These are phyloP conservation scores for Apamea sordens DNA, from an alignment of 2,888 invertebrate genomes.

Conservation along the genomic window DNA sequence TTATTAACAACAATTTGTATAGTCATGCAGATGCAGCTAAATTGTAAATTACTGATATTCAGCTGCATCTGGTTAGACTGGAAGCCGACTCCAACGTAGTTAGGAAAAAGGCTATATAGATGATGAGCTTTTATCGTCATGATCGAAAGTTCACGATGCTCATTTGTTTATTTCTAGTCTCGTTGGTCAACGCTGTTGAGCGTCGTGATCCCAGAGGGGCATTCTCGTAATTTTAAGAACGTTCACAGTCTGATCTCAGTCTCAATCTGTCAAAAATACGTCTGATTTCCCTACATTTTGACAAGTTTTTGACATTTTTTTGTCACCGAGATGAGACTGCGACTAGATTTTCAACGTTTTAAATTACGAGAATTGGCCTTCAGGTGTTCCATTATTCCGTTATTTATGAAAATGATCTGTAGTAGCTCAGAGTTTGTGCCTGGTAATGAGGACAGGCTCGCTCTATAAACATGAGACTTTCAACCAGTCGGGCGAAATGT, in stretches of 20 bases:
- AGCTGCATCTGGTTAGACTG: background rate
- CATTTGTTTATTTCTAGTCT: background rate
- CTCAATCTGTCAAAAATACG: no score
- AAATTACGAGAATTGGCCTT: no score
- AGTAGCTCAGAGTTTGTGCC: background rate
- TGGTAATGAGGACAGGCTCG: no score
- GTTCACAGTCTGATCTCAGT: no score
- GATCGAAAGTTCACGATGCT: background rate
- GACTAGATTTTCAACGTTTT: no score
- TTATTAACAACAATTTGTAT: background rate
- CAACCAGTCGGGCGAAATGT: no score
- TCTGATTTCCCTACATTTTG: no score
- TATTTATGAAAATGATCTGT: background rate
- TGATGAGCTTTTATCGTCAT: background rate
- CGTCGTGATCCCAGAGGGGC: background rate
- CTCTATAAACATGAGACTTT: no score
- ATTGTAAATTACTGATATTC: background rate
- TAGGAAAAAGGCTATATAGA: background rate
- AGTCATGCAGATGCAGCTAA: background rate
- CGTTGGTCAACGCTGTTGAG: background rate
- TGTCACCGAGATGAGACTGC: no score
- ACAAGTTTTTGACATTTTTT: no score
- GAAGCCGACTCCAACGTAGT: background rate
- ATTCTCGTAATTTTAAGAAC: no score
- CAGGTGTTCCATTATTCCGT: background rate